phyloP scores from a whole-genome alignment of 2,113 vertebrate species.

The Pterocles burchelli region DNA sequence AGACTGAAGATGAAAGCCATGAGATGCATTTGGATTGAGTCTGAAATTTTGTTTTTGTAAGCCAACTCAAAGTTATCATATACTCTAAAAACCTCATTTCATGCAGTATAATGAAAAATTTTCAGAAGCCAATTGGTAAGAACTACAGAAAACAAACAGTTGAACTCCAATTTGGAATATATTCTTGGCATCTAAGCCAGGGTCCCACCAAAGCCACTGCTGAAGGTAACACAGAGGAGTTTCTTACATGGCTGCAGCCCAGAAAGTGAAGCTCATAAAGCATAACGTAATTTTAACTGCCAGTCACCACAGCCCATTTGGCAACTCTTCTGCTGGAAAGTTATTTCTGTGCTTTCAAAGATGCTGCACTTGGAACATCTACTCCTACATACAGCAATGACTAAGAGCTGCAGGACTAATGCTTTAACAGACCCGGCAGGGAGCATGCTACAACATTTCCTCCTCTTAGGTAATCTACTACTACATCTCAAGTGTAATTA shows the following conservation, averaged over 20 bases:
- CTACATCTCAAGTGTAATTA: neutral
- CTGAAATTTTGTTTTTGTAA: neutral
- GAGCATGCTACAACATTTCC: neutral
- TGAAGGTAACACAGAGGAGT: neutral
- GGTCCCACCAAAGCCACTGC: neutral
- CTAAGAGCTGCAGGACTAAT: neutral
- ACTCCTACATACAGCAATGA: neutral
- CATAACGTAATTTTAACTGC: neutral
- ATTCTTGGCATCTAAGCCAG: neutral
- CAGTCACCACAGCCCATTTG: neutral
- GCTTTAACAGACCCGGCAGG: neutral
- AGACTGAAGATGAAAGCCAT: neutral
- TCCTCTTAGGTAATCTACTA: neutral
- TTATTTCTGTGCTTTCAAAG: neutral
- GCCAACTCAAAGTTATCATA: neutral
- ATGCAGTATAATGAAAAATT: neutral
- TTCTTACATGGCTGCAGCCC: neutral
- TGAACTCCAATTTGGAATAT: neutral
- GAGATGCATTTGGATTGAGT: neutral
- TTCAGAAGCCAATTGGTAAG: neutral
- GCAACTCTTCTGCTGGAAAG: neutral
- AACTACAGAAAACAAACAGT: neutral
- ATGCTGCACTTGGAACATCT: neutral
- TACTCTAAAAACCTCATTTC: neutral
- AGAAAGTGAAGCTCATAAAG: neutral